Evolutionary conservation across 2,888 invertebrate genomes (phyloP), one percentile per base, ranked within the genome.

Genomic region (Coenonympha glycerion): DNA sequence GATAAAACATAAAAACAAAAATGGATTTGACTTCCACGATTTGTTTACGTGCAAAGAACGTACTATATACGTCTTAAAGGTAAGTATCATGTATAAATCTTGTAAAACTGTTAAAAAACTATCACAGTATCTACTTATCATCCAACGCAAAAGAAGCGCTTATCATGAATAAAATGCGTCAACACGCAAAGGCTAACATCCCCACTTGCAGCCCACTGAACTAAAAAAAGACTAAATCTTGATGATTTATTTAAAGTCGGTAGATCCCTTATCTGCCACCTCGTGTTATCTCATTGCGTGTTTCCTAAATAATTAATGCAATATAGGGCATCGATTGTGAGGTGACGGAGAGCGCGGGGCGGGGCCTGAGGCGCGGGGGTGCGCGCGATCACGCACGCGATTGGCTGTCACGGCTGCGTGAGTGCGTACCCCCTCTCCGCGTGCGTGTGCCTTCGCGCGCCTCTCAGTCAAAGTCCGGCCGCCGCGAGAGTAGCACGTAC

Each of bases 271-370:
- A 86, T 85, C 87, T 86, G 79, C 79, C 83, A 84, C 80, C 83
- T 86, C 74, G 78, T 79, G 86, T 86, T 87, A 87, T 87, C 86
- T 86, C 85, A 87, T 87, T 86, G 87, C 87, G 87, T 88, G 88
- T 85, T 87, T 87, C 86, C 85, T 86, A 86, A 87, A 87, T 87
- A 88, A 88, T 88, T 88, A 88, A 87, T 87, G 87, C 87, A 87
- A 86, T 86, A 85, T 86, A 86, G 86, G 87, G 86, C 87, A 87
- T 86, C 86, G 86, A 87, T 86, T 86, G 85, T 86, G 79, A 86
- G 85, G 85, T 84, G 87, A 78, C 76, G 79, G 83, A 69, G 79
- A 73, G 69, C 58, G 80, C 73, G 71, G 79, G 79, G 78, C 72
- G 78, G 73, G 69, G 61, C 68, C 62, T 61, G 73, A 67, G 66